Base-by-base conservation (phyloP, 2,888 invertebrate genomes). In the Caprella mutica region DNA sequence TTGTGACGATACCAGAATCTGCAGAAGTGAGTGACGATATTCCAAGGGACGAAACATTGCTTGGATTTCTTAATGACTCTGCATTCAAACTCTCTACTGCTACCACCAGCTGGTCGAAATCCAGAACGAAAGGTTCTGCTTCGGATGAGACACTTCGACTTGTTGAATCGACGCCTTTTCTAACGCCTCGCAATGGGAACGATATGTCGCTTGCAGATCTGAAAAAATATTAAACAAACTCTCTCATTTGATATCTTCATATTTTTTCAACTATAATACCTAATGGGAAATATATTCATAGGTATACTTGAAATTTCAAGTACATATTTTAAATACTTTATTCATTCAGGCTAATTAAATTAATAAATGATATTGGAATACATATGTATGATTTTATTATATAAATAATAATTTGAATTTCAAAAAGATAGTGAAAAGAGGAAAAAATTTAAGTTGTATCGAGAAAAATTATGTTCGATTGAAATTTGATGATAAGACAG, bases 1-100 rank as follows among this genome's bases (percentile, higher is more conserved):
- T 60, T 56, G 38, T 58, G 78, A 38, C 78, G 68, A 59, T 75
- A 75, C 53, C 73, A 71, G 58, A 78, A 74, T 66, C 75, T 76
- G n/a, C 72, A 69, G 23, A 75, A 67, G 23, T 77, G 59, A 53
- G 70, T 70, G 65, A 75, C 72, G 65, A 72, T 77, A 59, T 74
- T 70, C 30, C 66, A 48, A n/a, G 54, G 56, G 40, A 57, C 64
- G 12, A 61, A 42, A 5, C 61, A 58, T 27, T 61, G 58, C 48
- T 61, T 61, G 58, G 58, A 61, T 12, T 58, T 48, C n/a, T 59
- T 55, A 35, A 59, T 14, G 51, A 60, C 53, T n/a, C 59, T 44
- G 30, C 55, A 55, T 63, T 63, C 24, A 63, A 56, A 21, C 57
- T 52, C 14, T 59, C 56, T 23, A 62, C 55, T 2, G 58, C 62